Base-by-base conservation (phyloP, 1,140 invertebrate species). In the Leptinotarsa texana region DNA sequence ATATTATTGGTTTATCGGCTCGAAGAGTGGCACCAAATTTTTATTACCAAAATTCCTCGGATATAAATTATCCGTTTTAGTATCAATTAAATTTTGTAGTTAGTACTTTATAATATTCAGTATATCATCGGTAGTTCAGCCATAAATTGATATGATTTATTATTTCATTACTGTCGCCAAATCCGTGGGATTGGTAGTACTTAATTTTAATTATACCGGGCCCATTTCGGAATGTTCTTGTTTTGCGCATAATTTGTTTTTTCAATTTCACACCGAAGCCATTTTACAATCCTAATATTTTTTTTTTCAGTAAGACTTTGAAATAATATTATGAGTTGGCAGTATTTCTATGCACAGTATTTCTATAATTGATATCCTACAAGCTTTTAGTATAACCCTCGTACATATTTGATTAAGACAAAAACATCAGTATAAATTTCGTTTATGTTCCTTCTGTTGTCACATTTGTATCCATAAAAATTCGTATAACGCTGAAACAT, bases 31-130 rank as follows among this genome's bases (percentile, higher is more conserved):
- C 51, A 57, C 51, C 17, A 57, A 57, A 57, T 57, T 57, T 57
- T 57, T 57, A 57, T 57, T 18, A 6, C 51, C 51, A n/a, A 57
- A 57, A 57, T 57, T 57, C n/a, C 51, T 57, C 6, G 51, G 8
- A 17, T 57, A 57, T 57, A 57, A 57, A 57, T 57, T 57, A 57
- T 17, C 33, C 51, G 51, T 57, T 57, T 57, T 57, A 57, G n/a
- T 17, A 18, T 57, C 51, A 57, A 57, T 57, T 57, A 57, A 57
- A 57, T n/a, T 57, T 57, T 6, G 15, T 57, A 57, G 51, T 57
- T 57, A 15, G 51, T 57, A 57, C 13, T 1, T 17, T 17, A 57
- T 57, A 57, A 57, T 57, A 17, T 57, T 6, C 51, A 18, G n/a
- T 57, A 57, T 18, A 57, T 1, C n/a, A 57, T 57, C 51, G 17